A percentile compares a stretch with the other conserved stretches of the same genome.
These are phyloP conservation scores for Danionella dracula DNA, from an alignment of 2,797 vertebrate genomes.

Conservation along the genomic window DNA sequence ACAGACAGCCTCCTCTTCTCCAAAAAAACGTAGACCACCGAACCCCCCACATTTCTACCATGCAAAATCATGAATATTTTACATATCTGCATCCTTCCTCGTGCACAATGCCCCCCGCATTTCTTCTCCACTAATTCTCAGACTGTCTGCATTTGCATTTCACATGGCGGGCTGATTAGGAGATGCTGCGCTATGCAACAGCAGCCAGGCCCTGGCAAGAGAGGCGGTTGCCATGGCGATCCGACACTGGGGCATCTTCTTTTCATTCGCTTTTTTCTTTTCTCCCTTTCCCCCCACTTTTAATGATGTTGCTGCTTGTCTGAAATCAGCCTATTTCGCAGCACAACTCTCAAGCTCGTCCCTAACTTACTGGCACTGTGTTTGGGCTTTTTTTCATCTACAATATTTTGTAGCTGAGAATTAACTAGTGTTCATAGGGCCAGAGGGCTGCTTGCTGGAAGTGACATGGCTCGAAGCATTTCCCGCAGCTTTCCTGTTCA, in stretches of 20 bases:
- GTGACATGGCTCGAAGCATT: neutral
- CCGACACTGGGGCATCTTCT: constrained; percentile 61
- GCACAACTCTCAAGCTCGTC: constrained; percentile 68
- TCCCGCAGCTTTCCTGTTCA: constrained; percentile 2
- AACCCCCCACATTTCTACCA: constrained; percentile 45
- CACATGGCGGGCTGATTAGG: constrained; percentile 87
- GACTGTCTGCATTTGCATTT: constrained; percentile 98
- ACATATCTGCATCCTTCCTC: constrained; percentile 83
- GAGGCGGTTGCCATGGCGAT: constrained; percentile 95
- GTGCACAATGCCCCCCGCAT: constrained; percentile 47
- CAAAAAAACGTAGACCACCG: constrained; percentile 26
- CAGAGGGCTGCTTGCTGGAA: constrained; percentile 48
- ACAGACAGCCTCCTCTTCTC: constrained; percentile 39
- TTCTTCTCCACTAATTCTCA: constrained; percentile 98
- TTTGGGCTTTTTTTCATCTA: neutral
- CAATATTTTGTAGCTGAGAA: constrained; percentile 57
- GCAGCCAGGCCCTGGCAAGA: constrained; percentile 76
- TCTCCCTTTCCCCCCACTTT: constrained; percentile 65
- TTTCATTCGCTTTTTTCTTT: constrained; percentile 54
- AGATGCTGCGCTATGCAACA: constrained; percentile 66
- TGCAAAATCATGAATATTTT: constrained; percentile 96
- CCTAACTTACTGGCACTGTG: constrained; percentile 58
- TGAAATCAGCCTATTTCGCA: constrained; percentile 57
- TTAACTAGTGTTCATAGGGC: constrained; percentile 48
- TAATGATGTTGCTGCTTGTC: constrained; percentile 76